These are phyloP conservation scores for Scalopus aquaticus DNA, from an alignment of 2,113 vertebrate genomes.

Conservation along the genomic window DNA sequence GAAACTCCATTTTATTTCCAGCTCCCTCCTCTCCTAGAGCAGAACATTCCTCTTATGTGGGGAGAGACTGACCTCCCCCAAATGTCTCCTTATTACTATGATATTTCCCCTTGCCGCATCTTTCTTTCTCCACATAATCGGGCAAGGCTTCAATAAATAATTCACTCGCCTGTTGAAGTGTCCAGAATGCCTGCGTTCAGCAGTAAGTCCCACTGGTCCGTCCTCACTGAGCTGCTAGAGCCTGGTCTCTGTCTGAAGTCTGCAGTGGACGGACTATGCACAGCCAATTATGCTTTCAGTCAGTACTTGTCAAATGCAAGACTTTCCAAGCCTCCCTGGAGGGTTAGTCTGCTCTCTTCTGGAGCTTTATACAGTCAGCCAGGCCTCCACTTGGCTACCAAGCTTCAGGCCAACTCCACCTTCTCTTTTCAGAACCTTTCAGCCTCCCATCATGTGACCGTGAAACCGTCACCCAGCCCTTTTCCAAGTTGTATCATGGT, in stretches of 20 bases:
- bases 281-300: neutral
- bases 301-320: neutral
- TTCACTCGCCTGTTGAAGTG: neutral
- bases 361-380: neutral
- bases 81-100: neutral
- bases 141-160: neutral
- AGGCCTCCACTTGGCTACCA: neutral
- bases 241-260: neutral
- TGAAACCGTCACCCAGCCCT: neutral
- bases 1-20: neutral
- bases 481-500: neutral
- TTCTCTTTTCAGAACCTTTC: constrained; percentile 8
- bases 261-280: neutral
- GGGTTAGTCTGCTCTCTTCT: neutral
- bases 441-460: neutral
- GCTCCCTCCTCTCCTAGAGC: neutral
- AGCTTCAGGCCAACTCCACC: neutral
- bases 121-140: neutral
- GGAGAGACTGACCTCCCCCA: neutral
- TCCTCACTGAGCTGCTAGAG: neutral
- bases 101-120: neutral
- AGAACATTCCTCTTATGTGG: neutral
- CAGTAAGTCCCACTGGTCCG: neutral
- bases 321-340: neutral
- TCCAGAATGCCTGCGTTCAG: neutral